Percentiles rank a stretch among this genome's conserved stretches.
Conservation (phyloP, 1,140 invertebrate species). For the Eupristina koningsbergeri region DNA sequence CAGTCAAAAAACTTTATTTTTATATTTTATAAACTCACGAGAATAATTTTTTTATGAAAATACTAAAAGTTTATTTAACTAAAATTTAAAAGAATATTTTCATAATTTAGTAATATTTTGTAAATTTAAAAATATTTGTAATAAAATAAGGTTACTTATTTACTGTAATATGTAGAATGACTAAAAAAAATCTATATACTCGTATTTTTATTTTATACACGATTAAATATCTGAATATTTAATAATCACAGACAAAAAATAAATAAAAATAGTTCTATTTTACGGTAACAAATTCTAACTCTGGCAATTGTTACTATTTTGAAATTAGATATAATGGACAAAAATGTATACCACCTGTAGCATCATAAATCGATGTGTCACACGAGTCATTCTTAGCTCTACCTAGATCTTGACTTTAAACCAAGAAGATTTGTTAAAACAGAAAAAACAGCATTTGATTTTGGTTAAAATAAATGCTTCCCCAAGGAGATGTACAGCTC, state of each 20-base stretch:
- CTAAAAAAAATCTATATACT: too few relatives aligned
- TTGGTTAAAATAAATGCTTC: conserved; percentile 17
- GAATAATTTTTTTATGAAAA: too few relatives aligned
- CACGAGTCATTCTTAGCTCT: neutral
- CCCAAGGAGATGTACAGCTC: neutral
- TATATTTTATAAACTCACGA: too few relatives aligned
- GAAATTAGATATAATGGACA: neutral
- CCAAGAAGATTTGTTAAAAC: neutral
- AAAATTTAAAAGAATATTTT: too few relatives aligned
- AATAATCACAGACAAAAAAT: neutral
- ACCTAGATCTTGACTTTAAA: neutral
- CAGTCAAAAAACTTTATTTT: too few relatives aligned
- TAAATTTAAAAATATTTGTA: too few relatives aligned
- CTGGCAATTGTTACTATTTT: neutral
- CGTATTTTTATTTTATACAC: too few relatives aligned
- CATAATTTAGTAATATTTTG: too few relatives aligned
- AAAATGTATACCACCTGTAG: conserved; percentile 45
- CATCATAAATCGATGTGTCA: conserved; percentile 30
- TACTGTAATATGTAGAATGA: too few relatives aligned
- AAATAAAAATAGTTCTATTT: neutral
- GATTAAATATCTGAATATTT: too few relatives aligned
- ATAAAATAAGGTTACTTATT: too few relatives aligned
- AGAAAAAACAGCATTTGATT: neutral
- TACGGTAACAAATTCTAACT: neutral
- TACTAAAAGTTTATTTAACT: too few relatives aligned